A percentile compares a stretch with the other conserved stretches of the same genome.
These are phyloP conservation scores for Cygnus buccinator DNA, from an alignment of 2,113 vertebrate species.

Conservation along the genomic window DNA sequence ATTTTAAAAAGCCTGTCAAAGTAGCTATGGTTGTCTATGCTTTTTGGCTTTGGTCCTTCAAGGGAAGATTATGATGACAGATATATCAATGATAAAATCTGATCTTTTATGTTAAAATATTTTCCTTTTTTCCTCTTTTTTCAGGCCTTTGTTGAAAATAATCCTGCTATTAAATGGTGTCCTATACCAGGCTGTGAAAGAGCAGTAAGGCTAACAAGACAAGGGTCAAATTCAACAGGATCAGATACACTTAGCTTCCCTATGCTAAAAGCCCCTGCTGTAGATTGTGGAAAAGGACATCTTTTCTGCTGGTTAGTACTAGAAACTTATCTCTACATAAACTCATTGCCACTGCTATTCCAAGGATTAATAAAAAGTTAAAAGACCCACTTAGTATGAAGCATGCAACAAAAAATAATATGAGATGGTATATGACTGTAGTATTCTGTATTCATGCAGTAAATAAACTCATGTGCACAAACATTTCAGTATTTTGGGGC, in stretches of 20 bases:
- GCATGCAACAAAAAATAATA: background rate
- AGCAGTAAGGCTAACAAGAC: conserved; percentile 91
- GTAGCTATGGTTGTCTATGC: background rate
- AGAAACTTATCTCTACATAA: background rate
- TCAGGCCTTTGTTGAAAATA: conserved; percentile 99
- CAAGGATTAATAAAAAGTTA: background rate
- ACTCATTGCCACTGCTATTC: background rate
- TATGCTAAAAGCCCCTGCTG: conserved; percentile 91
- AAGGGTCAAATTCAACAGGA: conserved; percentile 84
- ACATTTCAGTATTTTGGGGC: background rate
- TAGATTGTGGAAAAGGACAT: conserved; percentile 97
- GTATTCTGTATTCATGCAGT: background rate
- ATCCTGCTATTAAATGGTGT: conserved; percentile 98
- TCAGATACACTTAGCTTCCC: conserved; percentile 90
- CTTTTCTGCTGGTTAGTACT: conserved; percentile 96
- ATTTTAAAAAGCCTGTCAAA: background rate
- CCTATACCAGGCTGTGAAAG: conserved; percentile 93
- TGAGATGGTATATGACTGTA: background rate
- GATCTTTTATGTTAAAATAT: background rate
- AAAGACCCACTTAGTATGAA: background rate
- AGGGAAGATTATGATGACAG: background rate
- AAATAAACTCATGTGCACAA: background rate
- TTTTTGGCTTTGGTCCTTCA: background rate
- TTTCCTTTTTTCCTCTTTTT: conserved; percentile 1
- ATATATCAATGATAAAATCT: background rate